Conservation (phyloP, 2,113 vertebrate species). For the Nipponia nippon region DNA sequence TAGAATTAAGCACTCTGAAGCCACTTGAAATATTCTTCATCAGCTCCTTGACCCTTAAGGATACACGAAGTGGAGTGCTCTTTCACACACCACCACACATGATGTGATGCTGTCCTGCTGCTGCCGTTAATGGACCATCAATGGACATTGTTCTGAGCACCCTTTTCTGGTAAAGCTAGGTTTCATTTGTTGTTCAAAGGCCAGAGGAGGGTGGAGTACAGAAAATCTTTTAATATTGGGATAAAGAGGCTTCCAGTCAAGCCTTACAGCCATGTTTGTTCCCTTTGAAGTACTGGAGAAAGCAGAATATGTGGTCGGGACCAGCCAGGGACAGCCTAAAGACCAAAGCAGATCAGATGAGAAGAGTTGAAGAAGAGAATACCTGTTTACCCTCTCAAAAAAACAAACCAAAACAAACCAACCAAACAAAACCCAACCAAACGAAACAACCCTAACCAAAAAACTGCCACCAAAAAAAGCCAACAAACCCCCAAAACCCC, state of each 20-base stretch:
- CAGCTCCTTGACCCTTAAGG: background rate
- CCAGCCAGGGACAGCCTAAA: background rate
- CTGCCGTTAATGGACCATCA: background rate
- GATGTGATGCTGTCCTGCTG: background rate
- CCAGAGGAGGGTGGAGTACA: background rate
- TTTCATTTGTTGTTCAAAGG: background rate
- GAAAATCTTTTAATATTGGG: background rate
- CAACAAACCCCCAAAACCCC: background rate
- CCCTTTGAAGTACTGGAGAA: background rate
- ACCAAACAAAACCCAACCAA: background rate
- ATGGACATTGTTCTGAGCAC: background rate
- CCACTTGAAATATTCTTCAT: background rate
- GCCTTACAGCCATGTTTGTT: background rate
- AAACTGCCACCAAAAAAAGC: background rate
- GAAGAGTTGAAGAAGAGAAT: background rate
- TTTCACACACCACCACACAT: background rate
- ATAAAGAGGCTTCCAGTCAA: background rate
- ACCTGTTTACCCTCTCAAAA: background rate
- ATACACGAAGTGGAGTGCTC: background rate
- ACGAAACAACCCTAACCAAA: background rate
- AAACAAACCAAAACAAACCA: background rate
- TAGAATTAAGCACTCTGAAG: background rate
- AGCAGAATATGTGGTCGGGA: background rate
- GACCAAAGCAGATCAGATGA: background rate
- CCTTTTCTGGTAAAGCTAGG: accelerated